Base-by-base conservation (phyloP, 2,888 invertebrate species). In the Corbicula japonica region DNA sequence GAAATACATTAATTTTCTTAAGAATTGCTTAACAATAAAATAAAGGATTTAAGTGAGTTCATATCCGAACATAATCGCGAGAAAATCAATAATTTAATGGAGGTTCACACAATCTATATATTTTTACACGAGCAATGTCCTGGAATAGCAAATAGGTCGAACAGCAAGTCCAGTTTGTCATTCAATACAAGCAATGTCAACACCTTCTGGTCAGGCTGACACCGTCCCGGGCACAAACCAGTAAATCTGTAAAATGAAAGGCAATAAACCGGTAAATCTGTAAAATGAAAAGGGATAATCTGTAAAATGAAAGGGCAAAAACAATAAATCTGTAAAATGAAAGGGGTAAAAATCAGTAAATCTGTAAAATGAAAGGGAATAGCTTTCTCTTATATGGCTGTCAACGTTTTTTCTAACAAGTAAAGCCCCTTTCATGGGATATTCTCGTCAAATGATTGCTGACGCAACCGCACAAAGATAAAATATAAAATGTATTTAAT, bases 61-160 rank as follows among this genome's bases (percentile, higher is more conserved):
- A 21, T 18, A 46, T 46, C 21, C 21, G 18, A 46, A 46, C 46
- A 46, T 21, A 4, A 21, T 18, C 21, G 18, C 21, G 21, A 46
- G 38, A 8, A 38, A 38, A 10, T 38, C 15, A 15, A 10, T 15
- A 10, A 10, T 8, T 38, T 38, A 8, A 38, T 15, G 10, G 38
- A 8, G 10, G 8, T 38, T 8, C 15, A 38, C 38, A 10, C 15
- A 10, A 8, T 8, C 15, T 38, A 15, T 12, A 21, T n/a, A 50
- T 63, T 63, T 32, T 61, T 70, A 23, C 70, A 70, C 8, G 70
- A 50, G 38, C 70, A 70, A n/a, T 70, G 61, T 1, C 50, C 50
- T 26, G 70, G 70, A 8, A 70, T 26, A 1, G 48, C n/a, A 38
- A 70, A 70, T 6, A 30, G 30, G 28, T 61, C 70, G 23, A 70